Evolutionary conservation across 2,113 vertebrate species (phyloP), one percentile per base, ranked within the genome.

Genomic region (Gallinago undulata): DNA sequence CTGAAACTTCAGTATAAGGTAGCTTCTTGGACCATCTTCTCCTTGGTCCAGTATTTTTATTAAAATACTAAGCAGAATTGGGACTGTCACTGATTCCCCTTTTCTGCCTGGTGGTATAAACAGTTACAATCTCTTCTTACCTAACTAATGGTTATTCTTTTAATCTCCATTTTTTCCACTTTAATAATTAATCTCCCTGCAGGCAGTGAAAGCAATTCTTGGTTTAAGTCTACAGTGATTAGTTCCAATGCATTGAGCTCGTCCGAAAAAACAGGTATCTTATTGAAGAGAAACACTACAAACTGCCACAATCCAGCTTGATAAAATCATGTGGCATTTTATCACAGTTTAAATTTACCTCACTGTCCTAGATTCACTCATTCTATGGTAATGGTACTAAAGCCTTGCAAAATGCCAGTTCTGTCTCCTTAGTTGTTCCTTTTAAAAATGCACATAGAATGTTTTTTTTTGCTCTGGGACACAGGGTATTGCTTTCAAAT

Each of bases 131-230:
- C 27, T 33, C 13, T 56, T 92, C 31, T 87, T 63, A 41, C 37
- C 31, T 82, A 68, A 28, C 33, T 79, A 83, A 82, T 7, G 84
- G 31, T 53, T 92, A 72, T 79, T 93, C 17, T 88, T 93, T 79
- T 76, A 37, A 92, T 84, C 66, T 90, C 51, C 9, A 10, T n/a
- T 87, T 94, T 91, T 53, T 35, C 64, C 33, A 39, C 67, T 83
- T 92, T 39, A 88, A 83, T 92, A 79, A 88, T 92, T 92, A 83
- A 86, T 92, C 35, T 84, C 45, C 84, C 72, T 66, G 51, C 67
- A 80, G 89, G 70, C 72, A 86, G 23, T 62, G 45, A 80, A 89
- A 89, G 21, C n/a, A 90, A 69, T 84, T 87, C 55, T 69, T 10
- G 19, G 45, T 80, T 84, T 77, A 62, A 92, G 27, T 66, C 18